Evolutionary conservation across 2,113 vertebrate genomes (phyloP), one percentile per base, ranked within the genome.

Genomic region (Noturus placidus): DNA sequence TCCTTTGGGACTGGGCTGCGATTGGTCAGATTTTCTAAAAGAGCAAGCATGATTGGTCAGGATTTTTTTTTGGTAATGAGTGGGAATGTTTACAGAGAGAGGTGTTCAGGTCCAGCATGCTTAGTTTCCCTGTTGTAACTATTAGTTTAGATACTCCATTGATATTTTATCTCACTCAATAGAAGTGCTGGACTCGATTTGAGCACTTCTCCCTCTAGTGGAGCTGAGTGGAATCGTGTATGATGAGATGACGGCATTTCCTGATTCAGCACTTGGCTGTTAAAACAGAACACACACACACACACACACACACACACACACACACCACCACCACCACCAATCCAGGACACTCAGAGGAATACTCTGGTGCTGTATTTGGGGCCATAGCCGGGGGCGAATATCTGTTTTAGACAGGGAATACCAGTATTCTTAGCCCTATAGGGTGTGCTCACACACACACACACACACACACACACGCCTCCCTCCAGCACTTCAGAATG

Each of bases 191-290:
- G 7, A 11, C 17, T 13, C 70, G 20, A 81, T 19, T 90, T 88
- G 90, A 72, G 85, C 69, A 91, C 57, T 90, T 14, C 85, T 2
- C 91, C 93, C 92, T 92, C 94, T 91, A 74, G 86, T 95, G 95
- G 92, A 1, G 9, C 9, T 67, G 69, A 86, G 86, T 90, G n/a
- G 90, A 81, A 52, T 6, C 76, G 56, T 79, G 63, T 65, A 59
- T 82, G 42, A 54, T 57, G 76, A 59, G 35, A 85, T 88, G 85
- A 82, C 50, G 17, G 50, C 57, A 63, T 88, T 85, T 90, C 56
- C 85, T 88, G 72, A 86, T 83, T 87, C 59, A 85, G 88, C 38
- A 57, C 19, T 57, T 80, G 17, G 15, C 77, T 79, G 77, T 77
- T 27, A n/a, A 77, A 77, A 78, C 76, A 67, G 70, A 80, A 87